A percentile compares a stretch with the other conserved stretches of the same genome.
Conservation (phyloP, 1,140 invertebrate species). For the Drosophila hydei region DNA sequence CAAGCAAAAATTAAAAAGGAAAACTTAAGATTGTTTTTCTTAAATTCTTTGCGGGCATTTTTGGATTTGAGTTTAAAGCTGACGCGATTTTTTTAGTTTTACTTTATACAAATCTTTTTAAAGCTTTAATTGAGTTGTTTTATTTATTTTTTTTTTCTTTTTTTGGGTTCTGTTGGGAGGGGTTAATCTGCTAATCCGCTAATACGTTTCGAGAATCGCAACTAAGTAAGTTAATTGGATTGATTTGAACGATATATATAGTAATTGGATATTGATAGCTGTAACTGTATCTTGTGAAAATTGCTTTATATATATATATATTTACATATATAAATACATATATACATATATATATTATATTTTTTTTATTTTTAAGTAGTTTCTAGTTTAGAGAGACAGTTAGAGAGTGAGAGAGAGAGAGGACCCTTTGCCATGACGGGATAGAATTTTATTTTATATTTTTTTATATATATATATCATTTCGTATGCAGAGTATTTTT, state of each 20-base stretch:
- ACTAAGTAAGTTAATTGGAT: conserved; percentile 81
- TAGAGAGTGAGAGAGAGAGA: conserved; percentile 67
- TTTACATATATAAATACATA: conserved; percentile 44
- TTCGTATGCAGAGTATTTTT: conserved; percentile 75
- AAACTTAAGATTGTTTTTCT: conserved; percentile 49
- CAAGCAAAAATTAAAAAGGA: conserved; percentile 58
- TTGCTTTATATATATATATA: conserved; percentile 67
- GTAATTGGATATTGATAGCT: conserved; percentile 46
- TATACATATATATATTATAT: conserved; percentile 27
- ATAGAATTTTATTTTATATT: conserved; percentile 54
- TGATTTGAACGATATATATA: conserved; percentile 67
- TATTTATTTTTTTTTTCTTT: conserved; percentile 50
- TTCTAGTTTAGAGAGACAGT: conserved; percentile 52
- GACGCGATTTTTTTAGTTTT: conserved; percentile 26
- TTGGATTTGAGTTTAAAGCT: conserved; percentile 30
- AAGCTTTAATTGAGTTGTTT: conserved; percentile 2
- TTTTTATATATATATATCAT: conserved; percentile 42
- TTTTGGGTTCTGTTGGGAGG: conserved; percentile 78
- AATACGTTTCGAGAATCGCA: conserved; percentile 80
- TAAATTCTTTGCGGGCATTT: conserved; percentile 54
- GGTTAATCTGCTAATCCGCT: conserved; percentile 84
- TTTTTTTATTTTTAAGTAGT: conserved; percentile 59
- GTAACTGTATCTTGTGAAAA: conserved; percentile 56
- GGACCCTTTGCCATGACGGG: conserved; percentile 78
- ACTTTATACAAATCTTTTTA: conserved; percentile 7